phyloP scores from a whole-genome alignment of 2,113 vertebrate species.

The Chroicocephalus ridibundus region DNA sequence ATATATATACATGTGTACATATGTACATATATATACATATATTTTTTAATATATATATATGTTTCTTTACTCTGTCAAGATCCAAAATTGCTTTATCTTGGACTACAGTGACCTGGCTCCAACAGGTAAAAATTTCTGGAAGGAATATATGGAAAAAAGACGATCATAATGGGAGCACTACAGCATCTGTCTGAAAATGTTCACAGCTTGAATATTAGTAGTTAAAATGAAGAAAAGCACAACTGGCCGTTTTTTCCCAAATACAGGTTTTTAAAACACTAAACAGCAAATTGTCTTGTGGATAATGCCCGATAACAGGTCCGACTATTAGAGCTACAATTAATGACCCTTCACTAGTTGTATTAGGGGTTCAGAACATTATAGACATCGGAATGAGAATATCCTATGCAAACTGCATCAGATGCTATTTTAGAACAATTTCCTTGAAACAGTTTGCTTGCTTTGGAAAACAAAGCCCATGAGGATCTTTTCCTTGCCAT shows the following conservation, averaged over 20 bases:
- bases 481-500: not conserved
- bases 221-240: not conserved
- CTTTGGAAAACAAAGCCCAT: not conserved
- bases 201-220: not conserved
- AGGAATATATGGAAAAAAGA: not conserved
- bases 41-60: not conserved
- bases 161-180: not conserved
- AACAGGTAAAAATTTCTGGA: not conserved
- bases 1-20: not conserved
- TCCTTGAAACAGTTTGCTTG: not conserved
- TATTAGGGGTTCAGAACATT: not conserved
- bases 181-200: not conserved
- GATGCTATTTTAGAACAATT: not conserved
- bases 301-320: not conserved
- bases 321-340: not conserved
- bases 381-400: not conserved
- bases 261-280: not conserved
- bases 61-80: not conserved
- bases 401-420: not conserved
- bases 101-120: not conserved
- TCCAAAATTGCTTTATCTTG: not conserved
- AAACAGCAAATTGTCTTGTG: not conserved
- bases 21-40: not conserved
- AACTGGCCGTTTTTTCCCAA: not conserved
- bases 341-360: not conserved